Conservation (phyloP, 2,797 vertebrate species). For the Chrysolophus pictus region DNA sequence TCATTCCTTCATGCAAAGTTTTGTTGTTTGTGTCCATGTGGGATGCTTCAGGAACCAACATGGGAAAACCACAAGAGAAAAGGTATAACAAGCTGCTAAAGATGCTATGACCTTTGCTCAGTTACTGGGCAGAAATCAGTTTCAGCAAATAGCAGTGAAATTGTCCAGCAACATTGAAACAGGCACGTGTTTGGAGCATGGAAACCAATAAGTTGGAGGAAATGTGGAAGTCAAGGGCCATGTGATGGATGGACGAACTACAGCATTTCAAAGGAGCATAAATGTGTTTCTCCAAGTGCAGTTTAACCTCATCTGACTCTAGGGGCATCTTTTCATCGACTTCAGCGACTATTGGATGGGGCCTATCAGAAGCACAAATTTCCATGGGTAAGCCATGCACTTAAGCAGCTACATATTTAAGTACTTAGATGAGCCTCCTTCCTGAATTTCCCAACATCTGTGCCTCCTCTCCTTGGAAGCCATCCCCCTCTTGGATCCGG, state of each 20-base stretch:
- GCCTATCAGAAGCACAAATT: conserved; percentile 30
- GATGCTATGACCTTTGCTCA: not conserved
- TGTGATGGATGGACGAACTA: conserved; percentile 17
- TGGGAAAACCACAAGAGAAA: not conserved
- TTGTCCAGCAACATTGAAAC: conserved; percentile 20
- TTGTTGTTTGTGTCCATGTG: not conserved
- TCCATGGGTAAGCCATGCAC: not conserved
- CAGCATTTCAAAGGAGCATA: conserved; percentile 10
- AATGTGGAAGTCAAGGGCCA: not conserved
- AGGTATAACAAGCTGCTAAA: not conserved
- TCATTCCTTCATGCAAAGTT: not conserved
- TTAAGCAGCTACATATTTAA: conserved; percentile 45
- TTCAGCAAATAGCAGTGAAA: conserved; percentile 15
- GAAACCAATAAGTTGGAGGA: not conserved
- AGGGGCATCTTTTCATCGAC: conserved; percentile 27
- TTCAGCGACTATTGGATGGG: conserved; percentile 2
- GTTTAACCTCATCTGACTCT: conserved; percentile 51
- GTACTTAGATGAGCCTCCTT: conserved; percentile 54
- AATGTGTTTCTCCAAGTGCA: conserved; percentile 25
- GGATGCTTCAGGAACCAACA: accelerated
- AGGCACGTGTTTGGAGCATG: not conserved
- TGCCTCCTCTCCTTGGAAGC: conserved; percentile 59
- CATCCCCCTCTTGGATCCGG: conserved; percentile 56
- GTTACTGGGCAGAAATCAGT: not conserved
- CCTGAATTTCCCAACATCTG: conserved; percentile 70